phyloP scores from a whole-genome alignment of 2,797 vertebrate species.

The Salarias fasciatus region DNA sequence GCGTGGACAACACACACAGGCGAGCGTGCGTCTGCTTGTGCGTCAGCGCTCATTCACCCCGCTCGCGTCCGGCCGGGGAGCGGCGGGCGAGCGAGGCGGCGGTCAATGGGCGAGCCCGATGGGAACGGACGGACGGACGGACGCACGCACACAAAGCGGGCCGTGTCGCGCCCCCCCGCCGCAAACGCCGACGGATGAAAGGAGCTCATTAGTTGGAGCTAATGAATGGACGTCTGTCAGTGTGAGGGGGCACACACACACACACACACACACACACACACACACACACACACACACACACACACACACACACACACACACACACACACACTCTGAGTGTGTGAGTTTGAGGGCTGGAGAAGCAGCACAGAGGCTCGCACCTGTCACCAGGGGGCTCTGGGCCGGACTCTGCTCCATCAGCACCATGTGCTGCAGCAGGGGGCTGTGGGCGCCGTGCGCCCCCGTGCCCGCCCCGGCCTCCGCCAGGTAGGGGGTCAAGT shows the following conservation, averaged over 20 bases:
- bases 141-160: slow-evolving; percentile 61
- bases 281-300: too few species aligned
- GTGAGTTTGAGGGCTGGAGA: too few species aligned
- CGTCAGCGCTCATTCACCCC: slow-evolving; percentile 66
- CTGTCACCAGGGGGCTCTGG: slow-evolving; percentile 90
- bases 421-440: slow-evolving; percentile 96
- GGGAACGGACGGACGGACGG: too few species aligned
- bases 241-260: slow-evolving; percentile 22
- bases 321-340: too few species aligned
- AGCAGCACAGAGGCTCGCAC: slow-evolving; percentile 59
- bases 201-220: slow-evolving; percentile 70
- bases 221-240: slow-evolving; percentile 72
- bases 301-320: too few species aligned
- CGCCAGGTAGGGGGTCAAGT: slow-evolving; percentile 91
- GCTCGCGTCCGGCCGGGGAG: slow-evolving; percentile 48
- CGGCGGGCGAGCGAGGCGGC: slow-evolving; percentile 50
- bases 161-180: slow-evolving; percentile 53
- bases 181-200: slow-evolving; percentile 65
- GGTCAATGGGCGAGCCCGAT: slow-evolving; percentile 57
- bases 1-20: slow-evolving; percentile 23
- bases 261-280: too few species aligned
- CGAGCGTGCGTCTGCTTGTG: slow-evolving; percentile 38
- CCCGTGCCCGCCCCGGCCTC: slow-evolving; percentile 81
- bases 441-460: slow-evolving; percentile 86
- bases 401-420: slow-evolving; percentile 91